Conservation (phyloP, 35 echinoderm and acorn worm genomes). For the Eucidaris tribuloides region DNA sequence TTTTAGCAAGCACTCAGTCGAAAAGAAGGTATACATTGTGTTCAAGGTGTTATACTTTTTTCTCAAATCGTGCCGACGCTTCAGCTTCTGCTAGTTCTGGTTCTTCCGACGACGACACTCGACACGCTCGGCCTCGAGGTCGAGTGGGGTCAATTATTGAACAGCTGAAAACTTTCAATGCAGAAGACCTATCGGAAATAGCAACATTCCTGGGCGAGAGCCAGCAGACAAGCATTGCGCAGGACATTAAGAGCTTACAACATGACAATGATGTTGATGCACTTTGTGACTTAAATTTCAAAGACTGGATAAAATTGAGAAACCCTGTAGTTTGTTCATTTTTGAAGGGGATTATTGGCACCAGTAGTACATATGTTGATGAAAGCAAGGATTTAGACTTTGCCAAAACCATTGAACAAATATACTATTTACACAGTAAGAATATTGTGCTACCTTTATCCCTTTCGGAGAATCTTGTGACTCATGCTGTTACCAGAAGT, state of each 20-base stretch:
- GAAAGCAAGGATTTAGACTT: background rate
- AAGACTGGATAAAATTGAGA: background rate
- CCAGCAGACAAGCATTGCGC: background rate
- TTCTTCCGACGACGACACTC: too few relatives aligned
- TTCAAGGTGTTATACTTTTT: too few relatives aligned
- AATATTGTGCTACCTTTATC: slow-evolving; percentile 20
- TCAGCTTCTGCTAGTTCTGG: too few relatives aligned
- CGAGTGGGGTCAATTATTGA: background rate
- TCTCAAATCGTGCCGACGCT: too few relatives aligned
- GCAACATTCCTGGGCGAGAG: background rate
- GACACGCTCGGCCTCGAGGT: too few relatives aligned
- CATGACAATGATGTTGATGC: background rate
- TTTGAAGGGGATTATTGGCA: background rate
- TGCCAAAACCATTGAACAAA: slow-evolving; percentile 15
- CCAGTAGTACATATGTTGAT: background rate
- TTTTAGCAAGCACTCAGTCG: background rate
- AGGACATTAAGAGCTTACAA: background rate
- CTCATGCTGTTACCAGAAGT: slow-evolving; percentile 7
- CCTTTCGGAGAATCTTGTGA: slow-evolving; percentile 21
- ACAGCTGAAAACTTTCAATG: background rate
- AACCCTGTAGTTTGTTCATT: background rate
- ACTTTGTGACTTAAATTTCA: background rate
- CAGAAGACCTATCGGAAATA: background rate
- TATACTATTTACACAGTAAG: background rate
- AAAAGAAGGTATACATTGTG: too few relatives aligned